These are phyloP conservation scores for Hydropsyche tenuis DNA, from an alignment of 1,140 invertebrate species.

Conservation along the genomic window DNA sequence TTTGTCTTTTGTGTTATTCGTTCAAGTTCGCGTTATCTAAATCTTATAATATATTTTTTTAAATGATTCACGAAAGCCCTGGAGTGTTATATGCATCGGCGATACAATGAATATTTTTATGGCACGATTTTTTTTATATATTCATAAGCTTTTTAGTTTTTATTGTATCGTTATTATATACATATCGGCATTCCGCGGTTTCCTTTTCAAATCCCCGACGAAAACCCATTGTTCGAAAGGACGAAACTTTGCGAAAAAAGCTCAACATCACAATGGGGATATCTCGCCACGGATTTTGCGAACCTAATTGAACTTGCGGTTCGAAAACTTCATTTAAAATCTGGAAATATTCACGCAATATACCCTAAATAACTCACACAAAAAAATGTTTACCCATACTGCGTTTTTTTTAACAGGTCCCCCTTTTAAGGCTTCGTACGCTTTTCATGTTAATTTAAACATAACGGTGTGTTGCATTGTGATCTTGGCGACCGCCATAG, in stretches of 20 bases:
- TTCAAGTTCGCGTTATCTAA: too few relatives aligned
- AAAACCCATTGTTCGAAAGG: slow-evolving; percentile 26
- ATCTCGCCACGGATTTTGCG: slow-evolving; percentile 4
- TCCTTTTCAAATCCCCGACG: slow-evolving; percentile 33
- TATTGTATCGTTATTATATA: slow-evolving; percentile 20
- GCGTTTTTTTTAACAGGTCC: background rate
- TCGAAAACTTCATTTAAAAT: background rate
- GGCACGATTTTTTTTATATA: slow-evolving; percentile 23
- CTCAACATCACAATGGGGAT: slow-evolving; percentile 7
- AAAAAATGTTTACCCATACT: slow-evolving; percentile 34
- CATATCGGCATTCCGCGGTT: slow-evolving; percentile 40
- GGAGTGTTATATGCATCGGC: slow-evolving; percentile 5
- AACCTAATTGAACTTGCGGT: slow-evolving; percentile 25
- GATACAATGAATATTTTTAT: slow-evolving; percentile 28
- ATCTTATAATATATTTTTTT: too few relatives aligned
- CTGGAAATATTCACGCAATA: background rate
- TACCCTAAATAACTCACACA: background rate
- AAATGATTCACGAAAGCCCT: too few relatives aligned
- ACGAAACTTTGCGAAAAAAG: slow-evolving; percentile 30
- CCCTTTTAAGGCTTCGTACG: slow-evolving; percentile 34
- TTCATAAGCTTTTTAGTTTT: background rate
- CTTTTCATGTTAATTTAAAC: slow-evolving; percentile 43
- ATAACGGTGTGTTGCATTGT: slow-evolving; percentile 44
- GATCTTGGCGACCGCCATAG: slow-evolving; percentile 23
- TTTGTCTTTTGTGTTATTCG: too few relatives aligned